Evolutionary conservation across 2,888 invertebrate species (phyloP).

Genomic region (Cenopis cana): DNA sequence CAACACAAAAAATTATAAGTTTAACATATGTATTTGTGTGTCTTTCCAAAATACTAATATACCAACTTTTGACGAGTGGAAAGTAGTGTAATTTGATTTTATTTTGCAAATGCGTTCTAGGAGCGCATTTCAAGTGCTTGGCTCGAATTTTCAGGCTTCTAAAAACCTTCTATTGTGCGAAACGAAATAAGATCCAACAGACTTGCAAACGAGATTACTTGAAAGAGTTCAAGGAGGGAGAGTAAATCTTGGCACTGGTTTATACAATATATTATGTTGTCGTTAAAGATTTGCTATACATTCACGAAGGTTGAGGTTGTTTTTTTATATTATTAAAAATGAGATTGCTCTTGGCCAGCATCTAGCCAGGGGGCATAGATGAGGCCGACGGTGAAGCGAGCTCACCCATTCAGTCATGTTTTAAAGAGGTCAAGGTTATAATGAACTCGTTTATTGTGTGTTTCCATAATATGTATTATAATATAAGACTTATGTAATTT

Average conservation of each 20-base stretch:
- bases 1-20: too few relatives aligned
- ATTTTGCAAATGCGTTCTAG: not conserved
- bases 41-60: too few relatives aligned
- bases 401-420: too few relatives aligned
- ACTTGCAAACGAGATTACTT: constrained; percentile 8
- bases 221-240: constrained; percentile 2
- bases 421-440: too few relatives aligned
- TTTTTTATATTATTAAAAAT: too few relatives aligned
- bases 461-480: too few relatives aligned
- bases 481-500: too few relatives aligned
- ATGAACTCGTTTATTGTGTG: too few relatives aligned
- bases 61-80: not conserved
- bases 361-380: too few relatives aligned
- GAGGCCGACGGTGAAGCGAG: too few relatives aligned
- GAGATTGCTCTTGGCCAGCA: too few relatives aligned
- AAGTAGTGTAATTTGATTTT: not conserved
- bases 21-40: too few relatives aligned
- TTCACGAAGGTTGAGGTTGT: not conserved
- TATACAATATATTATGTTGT: not conserved
- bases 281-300: not conserved
- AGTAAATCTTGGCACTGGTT: constrained; percentile 22
- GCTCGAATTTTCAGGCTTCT: constrained; percentile 8
- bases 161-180: constrained; percentile 5
- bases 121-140: not conserved
- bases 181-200: constrained; percentile 12